A percentile compares a stretch with the other conserved stretches of the same genome.
Conservation (phyloP, 2,888 invertebrate genomes). For the Drosophila cyrtoloma region DNA sequence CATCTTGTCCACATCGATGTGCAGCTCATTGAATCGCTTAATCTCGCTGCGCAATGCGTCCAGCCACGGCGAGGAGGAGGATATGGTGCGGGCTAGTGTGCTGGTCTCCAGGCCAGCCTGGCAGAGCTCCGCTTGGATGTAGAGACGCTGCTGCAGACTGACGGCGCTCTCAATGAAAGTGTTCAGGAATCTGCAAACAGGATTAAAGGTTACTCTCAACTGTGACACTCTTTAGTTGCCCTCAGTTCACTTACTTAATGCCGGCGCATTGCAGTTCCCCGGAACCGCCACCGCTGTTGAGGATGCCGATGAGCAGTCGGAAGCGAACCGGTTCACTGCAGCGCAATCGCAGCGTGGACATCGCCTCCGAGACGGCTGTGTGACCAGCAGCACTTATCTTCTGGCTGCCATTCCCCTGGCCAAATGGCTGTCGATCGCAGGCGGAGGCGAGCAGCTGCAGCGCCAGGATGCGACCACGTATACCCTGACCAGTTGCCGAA, state of each 20-base stretch:
- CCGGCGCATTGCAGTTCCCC: slow-evolving; percentile 92
- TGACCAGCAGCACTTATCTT: slow-evolving; percentile 89
- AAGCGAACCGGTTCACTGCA: slow-evolving; percentile 97
- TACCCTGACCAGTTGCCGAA: slow-evolving; percentile 95
- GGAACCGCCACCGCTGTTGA: slow-evolving; percentile 91
- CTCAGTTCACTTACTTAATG: slow-evolving; percentile 85
- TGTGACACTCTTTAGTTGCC: background rate
- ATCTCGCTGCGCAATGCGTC: slow-evolving; percentile 90
- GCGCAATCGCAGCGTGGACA: slow-evolving; percentile 93
- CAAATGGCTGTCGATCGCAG: slow-evolving; percentile 87
- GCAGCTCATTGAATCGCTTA: slow-evolving; percentile 91
- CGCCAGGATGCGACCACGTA: slow-evolving; percentile 93
- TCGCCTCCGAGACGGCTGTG: slow-evolving; percentile 94
- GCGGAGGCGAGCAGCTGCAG: slow-evolving; percentile 95
- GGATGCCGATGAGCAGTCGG: slow-evolving; percentile 94
- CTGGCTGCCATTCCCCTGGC: slow-evolving; percentile 83
- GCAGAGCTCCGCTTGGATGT: slow-evolving; percentile 93
- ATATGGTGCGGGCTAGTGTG: slow-evolving; percentile 87
- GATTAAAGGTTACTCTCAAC: background rate
- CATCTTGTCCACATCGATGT: slow-evolving; percentile 92
- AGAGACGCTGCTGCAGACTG: slow-evolving; percentile 91
- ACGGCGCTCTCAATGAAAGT: slow-evolving; percentile 92
- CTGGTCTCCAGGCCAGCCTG: slow-evolving; percentile 91
- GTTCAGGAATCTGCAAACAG: slow-evolving; percentile 89
- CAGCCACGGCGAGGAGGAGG: slow-evolving; percentile 88